Percentiles rank a stretch among this genome's conserved stretches.
Evolutionary conservation across 2,888 invertebrate species (phyloP).

Genomic region (Pristionchus arcanus): DNA sequence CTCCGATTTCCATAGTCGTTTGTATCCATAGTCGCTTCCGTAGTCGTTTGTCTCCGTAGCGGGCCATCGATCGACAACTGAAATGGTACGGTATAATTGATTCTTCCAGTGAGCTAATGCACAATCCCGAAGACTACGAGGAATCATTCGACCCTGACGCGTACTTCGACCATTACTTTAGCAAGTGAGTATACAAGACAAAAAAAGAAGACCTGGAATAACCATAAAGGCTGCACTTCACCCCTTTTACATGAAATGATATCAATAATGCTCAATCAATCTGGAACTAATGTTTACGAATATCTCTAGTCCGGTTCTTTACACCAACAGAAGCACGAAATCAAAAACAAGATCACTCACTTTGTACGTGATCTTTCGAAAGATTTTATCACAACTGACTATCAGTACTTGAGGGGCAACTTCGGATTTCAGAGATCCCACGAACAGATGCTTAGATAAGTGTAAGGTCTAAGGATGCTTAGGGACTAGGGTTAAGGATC

Average conservation of each 20-base stretch:
- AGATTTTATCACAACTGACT: too few relatives aligned
- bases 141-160: conserved; percentile 73
- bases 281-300: too few relatives aligned
- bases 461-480: too few relatives aligned
- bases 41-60: neutral
- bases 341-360: neutral
- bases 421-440: too few relatives aligned
- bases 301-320: neutral
- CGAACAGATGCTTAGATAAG: too few relatives aligned
- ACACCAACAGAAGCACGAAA: neutral
- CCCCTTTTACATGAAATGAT: too few relatives aligned
- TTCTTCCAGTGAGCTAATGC: conserved; percentile 40
- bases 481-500: too few relatives aligned
- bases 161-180: conserved; percentile 74
- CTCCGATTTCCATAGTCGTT: neutral
- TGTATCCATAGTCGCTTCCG: neutral
- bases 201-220: neutral
- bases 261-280: too few relatives aligned
- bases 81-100: neutral
- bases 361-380: too few relatives aligned
- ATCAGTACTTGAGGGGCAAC: too few relatives aligned
- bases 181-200: conserved; percentile 69
- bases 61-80: neutral
- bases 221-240: too few relatives aligned
- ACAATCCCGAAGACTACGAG: conserved; percentile 71